These are phyloP conservation scores for Herpailurus yagouaroundi DNA, from an alignment of 2,113 vertebrate genomes.

Conservation along the genomic window DNA sequence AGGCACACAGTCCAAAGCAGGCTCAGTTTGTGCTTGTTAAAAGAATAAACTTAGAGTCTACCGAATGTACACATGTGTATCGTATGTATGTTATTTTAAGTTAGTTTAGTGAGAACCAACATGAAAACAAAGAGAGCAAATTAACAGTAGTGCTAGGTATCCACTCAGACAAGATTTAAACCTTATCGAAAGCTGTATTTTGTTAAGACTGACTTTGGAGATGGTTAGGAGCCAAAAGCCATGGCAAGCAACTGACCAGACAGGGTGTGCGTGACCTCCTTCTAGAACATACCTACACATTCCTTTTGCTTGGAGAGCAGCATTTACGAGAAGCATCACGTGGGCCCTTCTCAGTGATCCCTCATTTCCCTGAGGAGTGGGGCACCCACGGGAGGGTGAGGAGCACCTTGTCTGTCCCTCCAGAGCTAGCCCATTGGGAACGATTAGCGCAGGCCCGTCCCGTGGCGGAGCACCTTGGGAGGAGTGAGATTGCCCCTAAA, in stretches of 20 bases:
- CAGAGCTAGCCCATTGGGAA: background rate
- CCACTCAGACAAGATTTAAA: background rate
- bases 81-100: background rate
- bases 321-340: accelerated
- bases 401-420: constrained; percentile 40
- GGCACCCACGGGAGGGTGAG: background rate
- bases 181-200: background rate
- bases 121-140: background rate
- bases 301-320: background rate
- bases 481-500: background rate
- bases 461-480: background rate
- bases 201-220: background rate
- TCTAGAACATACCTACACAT: background rate
- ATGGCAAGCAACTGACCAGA: background rate
- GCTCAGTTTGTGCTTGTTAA: background rate
- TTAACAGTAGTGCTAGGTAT: background rate
- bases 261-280: background rate
- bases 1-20: background rate
- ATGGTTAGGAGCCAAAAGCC: background rate
- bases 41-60: background rate
- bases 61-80: accelerated
- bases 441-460: constrained; percentile 34
- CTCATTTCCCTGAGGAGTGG: constrained; percentile 36
- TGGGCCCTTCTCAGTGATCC: background rate
- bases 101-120: background rate